Evolutionary conservation across 2,888 invertebrate genomes (phyloP).

Genomic region (Napeogenes inachia): DNA sequence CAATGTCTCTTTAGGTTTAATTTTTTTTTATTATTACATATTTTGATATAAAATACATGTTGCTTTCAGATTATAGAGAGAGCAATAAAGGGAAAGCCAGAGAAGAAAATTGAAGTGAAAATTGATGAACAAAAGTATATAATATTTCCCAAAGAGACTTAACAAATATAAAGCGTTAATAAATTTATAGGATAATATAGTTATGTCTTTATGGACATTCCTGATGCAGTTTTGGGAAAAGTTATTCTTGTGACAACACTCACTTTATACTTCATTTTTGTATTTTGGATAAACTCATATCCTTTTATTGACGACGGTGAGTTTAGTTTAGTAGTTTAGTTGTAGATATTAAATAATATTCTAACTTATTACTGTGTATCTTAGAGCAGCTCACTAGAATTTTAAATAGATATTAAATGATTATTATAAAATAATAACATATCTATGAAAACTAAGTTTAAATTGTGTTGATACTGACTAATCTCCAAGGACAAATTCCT

Average conservation of each 20-base stretch:
- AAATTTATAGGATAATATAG: background rate
- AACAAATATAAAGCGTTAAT: conserved; percentile 53
- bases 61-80: conserved; percentile 73
- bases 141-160: conserved; percentile 78
- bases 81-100: conserved; percentile 72
- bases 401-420: too few relatives aligned
- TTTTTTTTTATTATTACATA: background rate
- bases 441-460: too few relatives aligned
- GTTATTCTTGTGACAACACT: conserved; percentile 73
- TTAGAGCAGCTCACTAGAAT: too few relatives aligned
- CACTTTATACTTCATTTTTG: conserved; percentile 75
- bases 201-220: conserved; percentile 67
- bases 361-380: too few relatives aligned
- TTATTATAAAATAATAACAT: too few relatives aligned
- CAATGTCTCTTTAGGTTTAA: too few relatives aligned
- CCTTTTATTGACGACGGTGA: conserved; percentile 82
- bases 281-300: conserved; percentile 81
- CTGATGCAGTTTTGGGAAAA: conserved; percentile 79
- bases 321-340: conserved; percentile 11
- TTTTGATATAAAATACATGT: background rate
- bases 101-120: conserved; percentile 55
- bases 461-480: too few relatives aligned
- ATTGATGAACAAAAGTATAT: conserved; percentile 74
- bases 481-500: too few relatives aligned
- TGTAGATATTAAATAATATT: too few relatives aligned